Evolutionary conservation across 2,888 invertebrate genomes (phyloP).

Genomic region (Mallateleia sp.): DNA sequence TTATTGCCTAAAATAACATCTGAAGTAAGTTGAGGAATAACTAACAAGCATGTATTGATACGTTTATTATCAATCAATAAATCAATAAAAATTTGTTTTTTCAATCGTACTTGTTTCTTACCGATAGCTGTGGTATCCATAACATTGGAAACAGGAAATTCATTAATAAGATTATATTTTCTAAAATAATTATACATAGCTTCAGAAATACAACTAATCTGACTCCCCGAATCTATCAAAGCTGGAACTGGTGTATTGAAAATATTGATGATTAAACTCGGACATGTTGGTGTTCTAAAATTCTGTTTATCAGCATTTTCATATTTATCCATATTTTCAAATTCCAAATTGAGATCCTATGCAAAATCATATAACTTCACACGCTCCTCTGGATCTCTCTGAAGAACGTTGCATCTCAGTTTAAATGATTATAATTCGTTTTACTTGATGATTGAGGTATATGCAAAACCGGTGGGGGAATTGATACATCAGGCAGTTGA

Average conservation of each 20-base stretch:
- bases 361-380: constrained; percentile 27
- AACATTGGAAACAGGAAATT: constrained; percentile 65
- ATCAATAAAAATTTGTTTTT: constrained; percentile 57
- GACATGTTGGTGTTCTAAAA: constrained; percentile 50
- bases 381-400: constrained; percentile 41
- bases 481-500: too few relatives aligned
- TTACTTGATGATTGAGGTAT: too few relatives aligned
- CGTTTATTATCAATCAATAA: constrained; percentile 30
- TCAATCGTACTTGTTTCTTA: constrained; percentile 49
- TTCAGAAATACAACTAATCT: constrained; percentile 73
- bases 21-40: constrained; percentile 40
- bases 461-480: not conserved
- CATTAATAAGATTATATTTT: constrained; percentile 31
- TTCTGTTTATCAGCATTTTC: not conserved
- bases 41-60: constrained; percentile 22
- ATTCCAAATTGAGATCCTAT: constrained; percentile 42
- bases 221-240: constrained; percentile 75
- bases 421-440: too few relatives aligned
- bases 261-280: constrained; percentile 43
- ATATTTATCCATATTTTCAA: constrained; percentile 33
- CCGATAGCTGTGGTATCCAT: constrained; percentile 61
- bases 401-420: constrained; percentile 50
- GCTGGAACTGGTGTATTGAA: constrained; percentile 40
- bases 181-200: constrained; percentile 45
- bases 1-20: constrained; percentile 62